phyloP scores from a whole-genome alignment of 2,888 invertebrate species.

The Leptura quadrifasciata region DNA sequence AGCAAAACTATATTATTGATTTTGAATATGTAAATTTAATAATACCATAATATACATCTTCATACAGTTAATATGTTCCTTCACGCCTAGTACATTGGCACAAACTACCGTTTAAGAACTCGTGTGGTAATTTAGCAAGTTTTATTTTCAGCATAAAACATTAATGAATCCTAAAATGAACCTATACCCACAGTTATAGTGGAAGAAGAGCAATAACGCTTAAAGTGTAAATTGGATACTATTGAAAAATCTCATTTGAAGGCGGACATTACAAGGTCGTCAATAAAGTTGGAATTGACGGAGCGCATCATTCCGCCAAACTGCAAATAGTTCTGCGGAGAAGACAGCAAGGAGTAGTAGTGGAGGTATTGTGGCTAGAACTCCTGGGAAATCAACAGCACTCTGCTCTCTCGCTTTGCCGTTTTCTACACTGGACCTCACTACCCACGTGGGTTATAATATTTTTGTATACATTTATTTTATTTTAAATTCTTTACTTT shows the following conservation, averaged over 20 bases:
- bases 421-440: constrained; percentile 2
- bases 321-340: constrained; percentile 61
- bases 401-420: constrained; percentile 30
- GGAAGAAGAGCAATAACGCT: constrained; percentile 61
- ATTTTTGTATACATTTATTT: neutral
- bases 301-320: constrained; percentile 58
- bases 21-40: neutral
- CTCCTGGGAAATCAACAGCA: constrained; percentile 65
- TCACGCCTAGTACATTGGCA: neutral
- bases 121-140: constrained; percentile 48
- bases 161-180: constrained; percentile 54
- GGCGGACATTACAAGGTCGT: constrained; percentile 58
- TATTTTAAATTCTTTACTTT: neutral
- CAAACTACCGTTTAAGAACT: constrained; percentile 1
- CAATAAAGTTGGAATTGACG: constrained; percentile 66
- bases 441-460: neutral
- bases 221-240: constrained; percentile 67
- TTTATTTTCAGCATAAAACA: constrained; percentile 53
- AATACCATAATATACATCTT: neutral
- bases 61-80: neutral
- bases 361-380: constrained; percentile 61
- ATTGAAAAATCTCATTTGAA: constrained; percentile 68
- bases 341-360: constrained; percentile 48
- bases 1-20: no score
- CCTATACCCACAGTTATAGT: constrained; percentile 46